Evolutionary conservation across 1,140 invertebrate genomes (phyloP).

Genomic region (Apis dorsata): DNA sequence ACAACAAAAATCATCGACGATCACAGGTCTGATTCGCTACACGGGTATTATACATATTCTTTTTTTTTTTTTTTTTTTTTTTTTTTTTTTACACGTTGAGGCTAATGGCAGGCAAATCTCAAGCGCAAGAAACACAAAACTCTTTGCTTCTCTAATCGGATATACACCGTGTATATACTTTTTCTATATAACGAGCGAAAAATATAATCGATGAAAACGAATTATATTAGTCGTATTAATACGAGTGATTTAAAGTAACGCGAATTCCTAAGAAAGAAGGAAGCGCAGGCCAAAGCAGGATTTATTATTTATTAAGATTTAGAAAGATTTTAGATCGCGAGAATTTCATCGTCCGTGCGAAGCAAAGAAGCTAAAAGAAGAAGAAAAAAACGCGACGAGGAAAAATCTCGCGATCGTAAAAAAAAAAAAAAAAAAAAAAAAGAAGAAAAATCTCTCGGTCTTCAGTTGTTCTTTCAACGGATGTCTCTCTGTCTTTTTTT

Average conservation of each 20-base stretch:
- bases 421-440: neutral
- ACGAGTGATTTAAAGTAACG: neutral
- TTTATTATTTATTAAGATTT: too few species aligned
- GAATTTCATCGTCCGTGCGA: constrained; percentile 24
- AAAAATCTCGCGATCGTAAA: constrained; percentile 36
- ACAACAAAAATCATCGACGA: constrained; percentile 62
- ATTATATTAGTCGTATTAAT: constrained; percentile 28
- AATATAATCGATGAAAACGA: neutral
- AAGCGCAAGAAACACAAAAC: constrained; percentile 26
- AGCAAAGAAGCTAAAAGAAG: constrained; percentile 13
- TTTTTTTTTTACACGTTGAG: neutral
- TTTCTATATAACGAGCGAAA: neutral
- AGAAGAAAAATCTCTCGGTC: too few species aligned
- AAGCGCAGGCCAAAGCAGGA: constrained; percentile 62
- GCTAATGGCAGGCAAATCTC: constrained; percentile 30
- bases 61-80: neutral
- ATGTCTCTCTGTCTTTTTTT: too few species aligned
- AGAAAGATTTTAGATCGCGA: constrained; percentile 20
- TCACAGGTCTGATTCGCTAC: constrained; percentile 48
- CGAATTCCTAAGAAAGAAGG: neutral
- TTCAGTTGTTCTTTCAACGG: too few species aligned
- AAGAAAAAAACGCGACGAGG: neutral
- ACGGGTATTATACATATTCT: neutral
- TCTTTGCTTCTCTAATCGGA: neutral
- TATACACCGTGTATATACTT: neutral